phyloP scores from a whole-genome alignment of 2,888 invertebrate genomes.

The Drosophila paracracens region DNA sequence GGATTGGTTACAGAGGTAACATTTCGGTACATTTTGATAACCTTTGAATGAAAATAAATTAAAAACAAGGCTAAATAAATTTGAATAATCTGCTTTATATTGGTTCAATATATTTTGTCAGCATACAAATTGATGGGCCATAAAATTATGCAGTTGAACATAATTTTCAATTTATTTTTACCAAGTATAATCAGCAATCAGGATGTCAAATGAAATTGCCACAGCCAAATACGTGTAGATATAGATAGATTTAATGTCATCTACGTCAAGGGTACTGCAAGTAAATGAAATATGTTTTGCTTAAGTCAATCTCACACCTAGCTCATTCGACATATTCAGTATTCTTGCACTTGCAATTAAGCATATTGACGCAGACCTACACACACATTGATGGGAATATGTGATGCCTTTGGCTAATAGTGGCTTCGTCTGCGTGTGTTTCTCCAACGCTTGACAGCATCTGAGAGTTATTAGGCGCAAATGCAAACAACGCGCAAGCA shows the following conservation, averaged over 20 bases:
- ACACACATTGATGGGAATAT: slow-evolving; percentile 11
- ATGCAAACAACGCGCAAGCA: slow-evolving; percentile 60
- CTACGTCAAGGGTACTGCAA: slow-evolving; percentile 10
- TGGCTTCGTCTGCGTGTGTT: slow-evolving; percentile 1
- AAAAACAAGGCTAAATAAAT: background rate
- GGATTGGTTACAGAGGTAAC: background rate
- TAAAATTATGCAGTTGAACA: background rate
- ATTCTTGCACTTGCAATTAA: slow-evolving; percentile 39
- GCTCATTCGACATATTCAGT: slow-evolving; percentile 6
- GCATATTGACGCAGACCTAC: slow-evolving; percentile 12
- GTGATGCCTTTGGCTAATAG: slow-evolving; percentile 14
- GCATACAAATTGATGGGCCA: background rate
- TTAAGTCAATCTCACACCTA: slow-evolving; percentile 30
- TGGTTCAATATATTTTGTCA: background rate
- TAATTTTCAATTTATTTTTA: background rate
- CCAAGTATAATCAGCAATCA: background rate
- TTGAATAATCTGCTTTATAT: background rate
- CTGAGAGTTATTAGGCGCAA: slow-evolving; percentile 68
- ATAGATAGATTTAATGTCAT: slow-evolving; percentile 9
- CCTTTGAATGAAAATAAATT: background rate
- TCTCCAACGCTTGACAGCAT: slow-evolving; percentile 36
- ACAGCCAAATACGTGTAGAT: background rate
- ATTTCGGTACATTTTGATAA: background rate
- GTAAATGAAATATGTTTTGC: slow-evolving; percentile 21
- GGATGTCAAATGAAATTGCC: background rate